Evolutionary conservation across 37 sponge, comb jelly and placozoan genomes (phyloP).

Genomic region (Ephydatia muelleri): DNA sequence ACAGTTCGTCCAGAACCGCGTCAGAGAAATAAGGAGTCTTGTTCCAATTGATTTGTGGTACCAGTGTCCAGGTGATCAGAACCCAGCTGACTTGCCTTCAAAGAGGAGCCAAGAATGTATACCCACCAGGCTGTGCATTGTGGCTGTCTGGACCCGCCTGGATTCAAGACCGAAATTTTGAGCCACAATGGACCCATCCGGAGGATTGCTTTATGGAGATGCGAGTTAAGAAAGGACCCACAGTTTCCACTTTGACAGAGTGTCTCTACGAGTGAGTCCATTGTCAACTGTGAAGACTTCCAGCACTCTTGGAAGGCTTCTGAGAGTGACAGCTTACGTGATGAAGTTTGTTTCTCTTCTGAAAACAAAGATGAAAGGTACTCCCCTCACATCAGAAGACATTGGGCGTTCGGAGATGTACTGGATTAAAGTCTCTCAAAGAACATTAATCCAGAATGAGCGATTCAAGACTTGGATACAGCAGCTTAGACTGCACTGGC

Average conservation of each 20-base stretch:
- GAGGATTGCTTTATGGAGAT: conserved; percentile 9
- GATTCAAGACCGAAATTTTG: no score
- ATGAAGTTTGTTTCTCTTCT: no score
- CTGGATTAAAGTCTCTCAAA: conserved; percentile 21
- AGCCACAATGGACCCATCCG: neutral
- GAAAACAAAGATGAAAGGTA: neutral
- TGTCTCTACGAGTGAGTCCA: no score
- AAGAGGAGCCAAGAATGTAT: neutral
- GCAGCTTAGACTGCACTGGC: conserved; percentile 24
- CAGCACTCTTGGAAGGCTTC: conserved; percentile 3
- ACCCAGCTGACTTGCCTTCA: no score
- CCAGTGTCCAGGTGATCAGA: no score
- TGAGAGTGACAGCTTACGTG: conserved; percentile 32
- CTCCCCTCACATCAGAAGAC: neutral
- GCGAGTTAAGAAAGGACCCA: neutral
- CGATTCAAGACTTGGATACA: conserved; percentile 1
- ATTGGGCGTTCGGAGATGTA: neutral
- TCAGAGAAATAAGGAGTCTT: no score
- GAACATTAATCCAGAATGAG: neutral
- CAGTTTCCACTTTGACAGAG: no score
- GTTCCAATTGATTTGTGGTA: no score
- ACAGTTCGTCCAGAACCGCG: no score
- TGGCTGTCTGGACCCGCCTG: no score
- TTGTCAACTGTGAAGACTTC: neutral
- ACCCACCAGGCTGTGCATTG: neutral